These are phyloP conservation scores for Phalacrocorax aristotelis DNA, from an alignment of 2,113 vertebrate species.

Conservation along the genomic window DNA sequence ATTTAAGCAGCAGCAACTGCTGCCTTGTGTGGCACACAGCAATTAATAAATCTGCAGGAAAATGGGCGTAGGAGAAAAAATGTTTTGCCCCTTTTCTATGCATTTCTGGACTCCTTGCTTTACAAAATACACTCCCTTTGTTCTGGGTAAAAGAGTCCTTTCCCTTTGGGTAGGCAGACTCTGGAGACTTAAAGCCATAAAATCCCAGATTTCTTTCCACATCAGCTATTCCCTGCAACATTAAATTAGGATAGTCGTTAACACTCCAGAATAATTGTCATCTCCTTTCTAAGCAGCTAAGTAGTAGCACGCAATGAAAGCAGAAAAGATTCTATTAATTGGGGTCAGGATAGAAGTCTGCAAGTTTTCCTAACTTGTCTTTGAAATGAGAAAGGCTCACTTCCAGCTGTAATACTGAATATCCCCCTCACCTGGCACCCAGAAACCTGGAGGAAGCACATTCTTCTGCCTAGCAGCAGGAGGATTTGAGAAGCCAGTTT, in stretches of 20 bases:
- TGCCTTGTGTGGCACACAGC: background rate
- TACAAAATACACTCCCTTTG: background rate
- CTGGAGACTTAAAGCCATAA: background rate
- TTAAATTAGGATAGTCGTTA: conserved; percentile 66
- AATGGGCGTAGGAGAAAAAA: background rate
- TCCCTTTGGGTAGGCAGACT: background rate
- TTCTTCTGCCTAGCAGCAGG: background rate
- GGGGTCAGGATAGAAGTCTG: conserved; percentile 34
- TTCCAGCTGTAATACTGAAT: background rate
- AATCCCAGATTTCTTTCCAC: background rate
- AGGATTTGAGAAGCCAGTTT: background rate
- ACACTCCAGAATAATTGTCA: conserved; percentile 61
- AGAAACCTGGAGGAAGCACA: background rate
- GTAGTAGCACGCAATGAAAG: conserved; percentile 55
- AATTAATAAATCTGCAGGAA: background rate
- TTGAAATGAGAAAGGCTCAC: background rate
- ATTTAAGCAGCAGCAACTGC: background rate
- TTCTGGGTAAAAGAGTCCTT: background rate
- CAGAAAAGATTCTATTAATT: conserved; percentile 67
- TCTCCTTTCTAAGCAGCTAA: conserved; percentile 65
- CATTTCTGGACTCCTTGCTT: background rate
- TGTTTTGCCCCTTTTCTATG: background rate
- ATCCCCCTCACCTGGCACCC: background rate
- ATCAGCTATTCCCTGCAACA: conserved; percentile 46
- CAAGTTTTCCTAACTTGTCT: conserved; percentile 1